A percentile compares a stretch with the other conserved stretches of the same genome.
phyloP scores from a whole-genome alignment of 53 echinoderm and acorn worm species.

The Crossaster papposus region DNA sequence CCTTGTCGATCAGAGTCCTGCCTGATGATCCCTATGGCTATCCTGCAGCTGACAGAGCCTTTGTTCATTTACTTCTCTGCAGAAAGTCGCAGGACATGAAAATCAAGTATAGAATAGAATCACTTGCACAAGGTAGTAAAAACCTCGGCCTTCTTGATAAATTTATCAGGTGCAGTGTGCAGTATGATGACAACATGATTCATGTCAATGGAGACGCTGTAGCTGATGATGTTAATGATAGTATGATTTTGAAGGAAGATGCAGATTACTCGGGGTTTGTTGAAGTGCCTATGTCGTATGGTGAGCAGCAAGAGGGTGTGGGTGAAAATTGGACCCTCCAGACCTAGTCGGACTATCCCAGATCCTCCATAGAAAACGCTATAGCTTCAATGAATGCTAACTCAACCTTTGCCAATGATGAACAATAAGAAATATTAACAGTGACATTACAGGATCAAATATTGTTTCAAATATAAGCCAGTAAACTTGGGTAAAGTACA shows the following conservation, averaged over 20 bases:
- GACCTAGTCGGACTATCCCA: no score
- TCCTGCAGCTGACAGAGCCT: slow-evolving; percentile 58
- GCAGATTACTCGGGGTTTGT: slow-evolving; percentile 48
- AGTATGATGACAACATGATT: neutral
- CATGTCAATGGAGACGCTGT: slow-evolving; percentile 23
- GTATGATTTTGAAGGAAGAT: neutral
- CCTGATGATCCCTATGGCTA: slow-evolving; percentile 44
- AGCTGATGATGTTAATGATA: neutral
- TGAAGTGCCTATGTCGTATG: slow-evolving; percentile 66
- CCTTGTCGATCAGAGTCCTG: slow-evolving; percentile 23
- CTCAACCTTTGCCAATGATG: no score
- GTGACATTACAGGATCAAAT: no score
- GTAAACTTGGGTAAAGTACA: no score
- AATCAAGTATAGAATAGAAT: neutral
- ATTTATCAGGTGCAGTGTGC: slow-evolving; percentile 21
- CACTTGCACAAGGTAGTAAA: neutral
- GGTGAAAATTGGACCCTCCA: no score
- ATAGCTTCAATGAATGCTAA: no score
- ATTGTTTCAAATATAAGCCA: no score
- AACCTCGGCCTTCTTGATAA: neutral
- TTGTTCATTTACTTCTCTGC: slow-evolving; percentile 17
- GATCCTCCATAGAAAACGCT: no score
- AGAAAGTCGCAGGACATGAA: neutral
- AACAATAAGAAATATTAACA: no score
- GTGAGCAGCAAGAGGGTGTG: slow-evolving; percentile 27